Conservation (phyloP, 2,113 vertebrate species). For the Mustela lutreola region DNA sequence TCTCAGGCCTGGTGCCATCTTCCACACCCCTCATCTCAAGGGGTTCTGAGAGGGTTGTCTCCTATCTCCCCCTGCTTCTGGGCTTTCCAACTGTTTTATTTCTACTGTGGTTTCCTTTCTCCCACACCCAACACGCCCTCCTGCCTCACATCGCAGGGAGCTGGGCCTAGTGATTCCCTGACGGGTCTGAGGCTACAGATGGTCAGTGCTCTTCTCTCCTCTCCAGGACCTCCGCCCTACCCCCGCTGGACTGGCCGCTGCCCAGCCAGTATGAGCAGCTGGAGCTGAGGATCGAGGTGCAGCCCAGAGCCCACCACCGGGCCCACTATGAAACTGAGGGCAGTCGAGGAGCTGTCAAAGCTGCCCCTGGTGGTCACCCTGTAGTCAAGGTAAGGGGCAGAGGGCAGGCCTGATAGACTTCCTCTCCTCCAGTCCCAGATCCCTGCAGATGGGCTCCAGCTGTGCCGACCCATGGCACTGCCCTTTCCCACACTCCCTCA, state of each 20-base stretch:
- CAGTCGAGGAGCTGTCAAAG: conserved; percentile 95
- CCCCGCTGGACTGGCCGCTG: conserved; percentile 95
- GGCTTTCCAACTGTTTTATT: neutral
- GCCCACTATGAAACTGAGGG: conserved; percentile 97
- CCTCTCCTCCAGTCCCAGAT: neutral
- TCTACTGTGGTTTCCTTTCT: neutral
- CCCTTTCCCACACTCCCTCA: conserved; percentile 84
- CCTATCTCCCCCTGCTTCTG: neutral
- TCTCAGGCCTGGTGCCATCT: neutral
- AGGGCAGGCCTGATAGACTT: neutral
- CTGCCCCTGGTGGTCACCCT: conserved; percentile 92
- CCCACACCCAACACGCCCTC: neutral
- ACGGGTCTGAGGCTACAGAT: neutral
- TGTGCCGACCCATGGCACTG: conserved; percentile 74
- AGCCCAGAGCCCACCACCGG: conserved; percentile 94
- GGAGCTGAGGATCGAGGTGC: conserved; percentile 94
- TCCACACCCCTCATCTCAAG: neutral
- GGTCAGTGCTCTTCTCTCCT: neutral
- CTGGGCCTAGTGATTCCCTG: neutral
- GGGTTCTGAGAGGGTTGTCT: neutral
- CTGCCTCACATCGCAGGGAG: neutral
- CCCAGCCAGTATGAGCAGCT: conserved; percentile 94
- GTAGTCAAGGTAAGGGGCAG: conserved; percentile 91
- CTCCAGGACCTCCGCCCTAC: conserved; percentile 92
- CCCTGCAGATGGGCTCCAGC: conserved; percentile 64